Evolutionary conservation across 2,797 vertebrate genomes (phyloP).

Genomic region (Thalassophryne amazonica): DNA sequence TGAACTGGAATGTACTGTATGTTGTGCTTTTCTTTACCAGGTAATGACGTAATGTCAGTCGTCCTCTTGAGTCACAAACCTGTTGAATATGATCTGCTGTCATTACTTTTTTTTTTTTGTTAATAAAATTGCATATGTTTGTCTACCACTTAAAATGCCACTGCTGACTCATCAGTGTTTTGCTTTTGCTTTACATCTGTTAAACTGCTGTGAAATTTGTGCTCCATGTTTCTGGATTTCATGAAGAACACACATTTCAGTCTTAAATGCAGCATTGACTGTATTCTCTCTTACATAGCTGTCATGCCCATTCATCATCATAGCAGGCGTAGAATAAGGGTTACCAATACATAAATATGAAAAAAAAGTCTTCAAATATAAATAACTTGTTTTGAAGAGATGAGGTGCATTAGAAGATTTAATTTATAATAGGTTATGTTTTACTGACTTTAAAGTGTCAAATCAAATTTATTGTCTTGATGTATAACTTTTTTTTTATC

Average conservation of each 20-base stretch:
- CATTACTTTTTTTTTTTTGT: constrained; percentile 1
- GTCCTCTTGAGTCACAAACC: not conserved
- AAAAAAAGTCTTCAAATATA: not conserved
- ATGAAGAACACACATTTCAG: constrained; percentile 17
- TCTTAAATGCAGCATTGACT: constrained; percentile 41
- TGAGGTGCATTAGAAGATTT: no score
- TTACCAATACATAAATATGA: no score
- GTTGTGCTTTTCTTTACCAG: constrained; percentile 1
- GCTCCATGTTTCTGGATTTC: constrained; percentile 25
- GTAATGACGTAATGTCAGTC: not conserved
- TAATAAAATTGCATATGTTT: constrained; percentile 1
- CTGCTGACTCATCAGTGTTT: not conserved
- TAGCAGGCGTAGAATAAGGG: no score
- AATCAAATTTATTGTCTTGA: not conserved
- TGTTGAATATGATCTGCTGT: not conserved
- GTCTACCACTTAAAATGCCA: not conserved
- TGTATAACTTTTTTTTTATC: not conserved
- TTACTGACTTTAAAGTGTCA: not conserved
- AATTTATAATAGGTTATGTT: no score
- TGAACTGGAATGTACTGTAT: constrained; percentile 12
- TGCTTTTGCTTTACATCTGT: constrained; percentile 3
- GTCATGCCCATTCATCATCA: constrained; percentile 10
- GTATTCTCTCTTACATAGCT: constrained; percentile 33
- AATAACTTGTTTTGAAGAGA: no score
- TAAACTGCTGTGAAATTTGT: not conserved